Evolutionary conservation across 2,113 vertebrate species (phyloP).

Genomic region (Rynchops niger): DNA sequence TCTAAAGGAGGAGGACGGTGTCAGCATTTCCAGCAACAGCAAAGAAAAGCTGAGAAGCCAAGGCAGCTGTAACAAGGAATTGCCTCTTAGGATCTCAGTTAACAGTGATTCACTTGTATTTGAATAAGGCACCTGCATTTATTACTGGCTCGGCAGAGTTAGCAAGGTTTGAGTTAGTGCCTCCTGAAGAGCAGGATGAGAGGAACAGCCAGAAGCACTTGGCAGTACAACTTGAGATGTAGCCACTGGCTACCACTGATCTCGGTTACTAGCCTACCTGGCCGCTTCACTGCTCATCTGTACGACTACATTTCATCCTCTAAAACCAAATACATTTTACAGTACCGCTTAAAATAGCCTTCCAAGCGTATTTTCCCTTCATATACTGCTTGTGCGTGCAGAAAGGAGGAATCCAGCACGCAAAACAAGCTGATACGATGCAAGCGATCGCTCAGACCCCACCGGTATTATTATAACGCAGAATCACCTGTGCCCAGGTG

Average conservation of each 20-base stretch:
- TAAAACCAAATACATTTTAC: rapidly evolving
- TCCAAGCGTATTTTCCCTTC: rapidly evolving
- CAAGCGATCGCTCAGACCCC: rapidly evolving
- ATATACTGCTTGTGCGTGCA: rapidly evolving
- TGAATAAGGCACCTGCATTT: neutral
- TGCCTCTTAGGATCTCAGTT: neutral
- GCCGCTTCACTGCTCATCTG: neutral
- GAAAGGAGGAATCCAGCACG: neutral
- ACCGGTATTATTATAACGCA: rapidly evolving
- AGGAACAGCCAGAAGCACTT: neutral
- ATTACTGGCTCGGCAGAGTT: neutral
- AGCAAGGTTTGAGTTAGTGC: rapidly evolving
- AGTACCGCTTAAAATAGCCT: rapidly evolving
- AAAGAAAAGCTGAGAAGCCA: neutral
- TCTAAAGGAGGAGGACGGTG: neutral
- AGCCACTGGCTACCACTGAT: neutral
- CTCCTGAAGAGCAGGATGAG: neutral
- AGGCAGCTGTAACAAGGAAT: neutral
- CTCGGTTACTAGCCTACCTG: neutral
- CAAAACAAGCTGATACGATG: rapidly evolving
- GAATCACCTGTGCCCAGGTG: neutral
- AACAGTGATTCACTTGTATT: rapidly evolving
- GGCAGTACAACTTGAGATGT: neutral
- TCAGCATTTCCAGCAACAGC: neutral
- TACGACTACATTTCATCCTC: neutral